These are phyloP conservation scores for Synanthedon myopaeformis DNA, from an alignment of 2,888 invertebrate genomes.

Conservation along the genomic window DNA sequence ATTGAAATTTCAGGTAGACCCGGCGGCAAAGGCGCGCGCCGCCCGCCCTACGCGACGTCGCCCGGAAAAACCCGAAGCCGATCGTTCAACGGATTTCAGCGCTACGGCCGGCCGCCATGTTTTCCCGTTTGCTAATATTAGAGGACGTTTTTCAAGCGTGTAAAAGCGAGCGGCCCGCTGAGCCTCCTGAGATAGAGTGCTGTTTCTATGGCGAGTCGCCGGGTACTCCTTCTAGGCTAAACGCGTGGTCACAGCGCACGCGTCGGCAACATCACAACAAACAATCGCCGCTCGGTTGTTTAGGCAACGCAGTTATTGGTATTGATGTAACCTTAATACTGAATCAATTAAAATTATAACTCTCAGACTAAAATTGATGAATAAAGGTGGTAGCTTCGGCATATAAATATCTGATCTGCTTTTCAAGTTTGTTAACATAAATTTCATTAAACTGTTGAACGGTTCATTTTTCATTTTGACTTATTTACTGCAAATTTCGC, in stretches of 20 bases:
- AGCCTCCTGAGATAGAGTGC: constrained; percentile 33
- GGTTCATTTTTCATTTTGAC: too few relatives aligned
- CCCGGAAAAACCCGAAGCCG: constrained; percentile 33
- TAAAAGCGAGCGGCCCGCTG: constrained; percentile 24
- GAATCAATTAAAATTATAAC: too few relatives aligned
- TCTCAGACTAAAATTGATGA: too few relatives aligned
- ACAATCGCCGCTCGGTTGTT: constrained; percentile 10
- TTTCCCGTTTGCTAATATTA: constrained; percentile 43
- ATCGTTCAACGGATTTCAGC: constrained; percentile 12
- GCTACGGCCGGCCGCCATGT: constrained; percentile 14
- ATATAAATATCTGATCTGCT: too few relatives aligned
- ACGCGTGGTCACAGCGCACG: constrained; percentile 30
- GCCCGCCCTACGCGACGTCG: constrained; percentile 51
- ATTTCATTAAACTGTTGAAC: too few relatives aligned
- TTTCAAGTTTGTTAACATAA: too few relatives aligned
- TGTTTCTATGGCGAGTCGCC: constrained; percentile 10
- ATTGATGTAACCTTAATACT: constrained; percentile 33
- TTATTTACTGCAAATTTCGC: too few relatives aligned
- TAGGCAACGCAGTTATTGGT: constrained; percentile 19
- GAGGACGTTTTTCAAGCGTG: constrained; percentile 24
- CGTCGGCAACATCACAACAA: constrained; percentile 36
- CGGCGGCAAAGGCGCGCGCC: constrained; percentile 48
- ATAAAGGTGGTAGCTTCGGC: too few relatives aligned
- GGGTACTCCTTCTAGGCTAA: background rate
- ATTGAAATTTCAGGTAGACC: constrained; percentile 9